Percentiles rank a stretch among this genome's conserved stretches.
Conservation (phyloP, 2,888 invertebrate genomes). For the Acanthosepion esculentum region DNA sequence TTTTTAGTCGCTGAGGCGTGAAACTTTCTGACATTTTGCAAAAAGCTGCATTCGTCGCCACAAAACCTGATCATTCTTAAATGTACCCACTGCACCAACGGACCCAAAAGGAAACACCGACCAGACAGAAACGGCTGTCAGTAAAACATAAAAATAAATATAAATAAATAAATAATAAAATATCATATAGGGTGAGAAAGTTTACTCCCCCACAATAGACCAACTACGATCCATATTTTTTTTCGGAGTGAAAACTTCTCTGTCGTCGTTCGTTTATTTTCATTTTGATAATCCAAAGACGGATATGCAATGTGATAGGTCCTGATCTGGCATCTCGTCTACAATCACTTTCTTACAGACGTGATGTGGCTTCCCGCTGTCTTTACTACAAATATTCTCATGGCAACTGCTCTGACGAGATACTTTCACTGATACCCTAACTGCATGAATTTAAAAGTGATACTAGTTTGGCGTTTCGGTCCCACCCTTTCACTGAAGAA, state of each 20-base stretch:
- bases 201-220: neutral
- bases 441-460: too few species aligned
- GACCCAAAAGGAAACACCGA: neutral
- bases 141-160: neutral
- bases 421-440: too few species aligned
- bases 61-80: neutral
- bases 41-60: constrained; percentile 5
- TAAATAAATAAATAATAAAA: neutral
- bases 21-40: neutral
- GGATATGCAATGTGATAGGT: too few species aligned
- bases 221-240: neutral
- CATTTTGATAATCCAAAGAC: too few species aligned
- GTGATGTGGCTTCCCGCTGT: too few species aligned
- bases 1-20: constrained; percentile 3
- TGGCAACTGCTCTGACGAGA: too few species aligned
- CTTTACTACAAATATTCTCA: too few species aligned
- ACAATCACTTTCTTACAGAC: too few species aligned
- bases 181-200: neutral
- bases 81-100: too few species aligned
- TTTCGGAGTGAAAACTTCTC: neutral
- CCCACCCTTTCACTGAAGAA: too few species aligned
- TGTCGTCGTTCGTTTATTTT: neutral
- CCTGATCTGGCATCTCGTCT: too few species aligned
- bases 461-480: too few species aligned
- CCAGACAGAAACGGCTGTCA: neutral